A percentile compares a stretch with the other conserved stretches of the same genome.
These are phyloP conservation scores for Sphinx pinastri DNA, from an alignment of 2,888 invertebrate species.

Conservation along the genomic window DNA sequence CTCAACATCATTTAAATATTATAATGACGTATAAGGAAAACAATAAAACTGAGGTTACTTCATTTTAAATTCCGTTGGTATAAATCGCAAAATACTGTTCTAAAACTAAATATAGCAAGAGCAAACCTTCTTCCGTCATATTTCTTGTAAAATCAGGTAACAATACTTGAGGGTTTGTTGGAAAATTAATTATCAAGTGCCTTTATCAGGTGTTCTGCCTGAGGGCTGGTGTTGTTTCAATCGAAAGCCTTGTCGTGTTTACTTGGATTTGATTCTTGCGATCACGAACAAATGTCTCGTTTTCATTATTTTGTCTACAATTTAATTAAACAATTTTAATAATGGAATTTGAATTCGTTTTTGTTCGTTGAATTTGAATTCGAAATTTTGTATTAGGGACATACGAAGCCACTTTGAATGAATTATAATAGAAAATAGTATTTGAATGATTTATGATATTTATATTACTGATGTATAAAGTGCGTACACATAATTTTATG, in stretches of 20 bases:
- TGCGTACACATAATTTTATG: no score
- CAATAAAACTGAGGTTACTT: not conserved
- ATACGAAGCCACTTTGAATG: no score
- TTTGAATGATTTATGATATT: no score
- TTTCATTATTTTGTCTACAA: conserved; percentile 14
- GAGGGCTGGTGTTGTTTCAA: conserved; percentile 52
- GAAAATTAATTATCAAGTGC: conserved; percentile 74
- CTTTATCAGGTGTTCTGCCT: conserved; percentile 66
- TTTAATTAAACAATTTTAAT: conserved; percentile 14
- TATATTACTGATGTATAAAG: no score
- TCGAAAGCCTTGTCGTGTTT: conserved; percentile 52
- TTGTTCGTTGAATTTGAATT: not conserved
- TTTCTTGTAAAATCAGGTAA: conserved; percentile 49
- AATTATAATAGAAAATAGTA: no score
- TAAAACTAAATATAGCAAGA: conserved; percentile 24
- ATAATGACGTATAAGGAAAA: not conserved
- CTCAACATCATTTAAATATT: no score
- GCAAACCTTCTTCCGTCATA: conserved; percentile 32
- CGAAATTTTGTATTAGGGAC: no score
- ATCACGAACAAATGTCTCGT: conserved; percentile 48
- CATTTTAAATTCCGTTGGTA: not conserved
- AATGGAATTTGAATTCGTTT: not conserved
- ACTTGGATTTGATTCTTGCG: conserved; percentile 52
- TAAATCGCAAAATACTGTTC: not conserved
- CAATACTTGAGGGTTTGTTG: conserved; percentile 57